These are phyloP conservation scores for Gopherus evgoodei DNA, from an alignment of 2,113 vertebrate species.

Conservation along the genomic window DNA sequence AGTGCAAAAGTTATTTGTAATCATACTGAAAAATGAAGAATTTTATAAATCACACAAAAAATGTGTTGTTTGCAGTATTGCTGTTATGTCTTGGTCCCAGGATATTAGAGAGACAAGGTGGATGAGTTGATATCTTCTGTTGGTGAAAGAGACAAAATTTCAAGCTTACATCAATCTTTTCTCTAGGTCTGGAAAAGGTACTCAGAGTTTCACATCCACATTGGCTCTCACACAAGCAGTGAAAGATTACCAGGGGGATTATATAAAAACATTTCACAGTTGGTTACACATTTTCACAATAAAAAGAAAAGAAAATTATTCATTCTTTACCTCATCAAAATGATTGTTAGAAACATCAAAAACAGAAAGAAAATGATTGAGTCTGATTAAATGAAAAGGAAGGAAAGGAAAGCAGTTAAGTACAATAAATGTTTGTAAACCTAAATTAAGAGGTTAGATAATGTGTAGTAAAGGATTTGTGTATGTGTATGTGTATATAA, in stretches of 20 bases:
- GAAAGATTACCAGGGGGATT: neutral
- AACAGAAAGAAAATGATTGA: neutral
- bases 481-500: neutral
- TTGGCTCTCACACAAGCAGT: too few relatives aligned
- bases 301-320: neutral
- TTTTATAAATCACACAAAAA: neutral
- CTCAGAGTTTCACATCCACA: too few relatives aligned
- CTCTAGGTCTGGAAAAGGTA: too few relatives aligned
- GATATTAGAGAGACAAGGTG: neutral
- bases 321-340: neutral
- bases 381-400: neutral
- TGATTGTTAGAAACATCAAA: neutral
- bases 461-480: neutral
- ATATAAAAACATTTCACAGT: fast-evolving
- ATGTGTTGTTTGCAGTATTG: neutral
- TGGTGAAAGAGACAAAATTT: too few relatives aligned
- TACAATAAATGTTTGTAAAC: fast-evolving
- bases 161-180: too few relatives aligned
- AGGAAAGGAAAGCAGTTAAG: neutral
- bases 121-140: neutral
- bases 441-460: neutral
- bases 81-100: neutral
- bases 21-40: neutral
- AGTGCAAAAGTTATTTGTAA: neutral
- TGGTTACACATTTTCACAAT: neutral